A percentile compares a stretch with the other conserved stretches of the same genome.
These are phyloP conservation scores for Erithacus rubecula DNA, from an alignment of 2,797 vertebrate species.

Conservation along the genomic window DNA sequence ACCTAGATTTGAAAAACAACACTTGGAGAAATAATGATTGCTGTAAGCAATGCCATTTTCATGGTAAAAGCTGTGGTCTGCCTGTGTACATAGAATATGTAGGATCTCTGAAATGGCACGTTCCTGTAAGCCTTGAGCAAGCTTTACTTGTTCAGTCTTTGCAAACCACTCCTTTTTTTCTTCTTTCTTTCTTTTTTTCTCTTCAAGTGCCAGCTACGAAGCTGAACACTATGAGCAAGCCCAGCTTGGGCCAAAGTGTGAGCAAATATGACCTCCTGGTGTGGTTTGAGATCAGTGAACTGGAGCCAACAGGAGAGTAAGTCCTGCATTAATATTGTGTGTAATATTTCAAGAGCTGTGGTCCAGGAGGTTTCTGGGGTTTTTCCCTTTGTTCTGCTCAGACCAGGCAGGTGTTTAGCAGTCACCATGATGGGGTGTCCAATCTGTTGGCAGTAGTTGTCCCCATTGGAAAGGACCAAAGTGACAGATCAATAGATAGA, in stretches of 20 bases:
- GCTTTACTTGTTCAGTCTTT: neutral
- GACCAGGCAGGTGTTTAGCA: neutral
- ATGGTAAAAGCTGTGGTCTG: neutral
- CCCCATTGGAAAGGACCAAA: neutral
- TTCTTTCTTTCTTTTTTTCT: neutral
- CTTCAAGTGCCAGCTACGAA: slow-evolving; percentile 92
- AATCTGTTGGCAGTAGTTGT: neutral
- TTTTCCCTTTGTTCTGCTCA: neutral
- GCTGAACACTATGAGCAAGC: slow-evolving; percentile 93
- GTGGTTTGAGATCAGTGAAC: slow-evolving; percentile 99
- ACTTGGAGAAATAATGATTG: neutral
- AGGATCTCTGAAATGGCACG: neutral
- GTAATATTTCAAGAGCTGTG: neutral
- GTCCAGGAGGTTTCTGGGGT: neutral
- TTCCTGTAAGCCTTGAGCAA: neutral
- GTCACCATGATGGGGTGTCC: fast-evolving
- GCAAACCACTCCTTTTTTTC: neutral
- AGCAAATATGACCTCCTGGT: slow-evolving; percentile 98
- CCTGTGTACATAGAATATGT: neutral
- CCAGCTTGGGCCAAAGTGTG: slow-evolving; percentile 93
- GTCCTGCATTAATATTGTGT: slow-evolving; percentile 50
- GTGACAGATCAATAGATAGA: neutral
- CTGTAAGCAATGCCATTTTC: neutral
- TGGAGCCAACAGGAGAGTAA: slow-evolving; percentile 99
- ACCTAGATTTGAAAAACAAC: neutral